These are phyloP conservation scores for Narcine bancroftii DNA, from an alignment of 2,113 vertebrate genomes.

Conservation along the genomic window DNA sequence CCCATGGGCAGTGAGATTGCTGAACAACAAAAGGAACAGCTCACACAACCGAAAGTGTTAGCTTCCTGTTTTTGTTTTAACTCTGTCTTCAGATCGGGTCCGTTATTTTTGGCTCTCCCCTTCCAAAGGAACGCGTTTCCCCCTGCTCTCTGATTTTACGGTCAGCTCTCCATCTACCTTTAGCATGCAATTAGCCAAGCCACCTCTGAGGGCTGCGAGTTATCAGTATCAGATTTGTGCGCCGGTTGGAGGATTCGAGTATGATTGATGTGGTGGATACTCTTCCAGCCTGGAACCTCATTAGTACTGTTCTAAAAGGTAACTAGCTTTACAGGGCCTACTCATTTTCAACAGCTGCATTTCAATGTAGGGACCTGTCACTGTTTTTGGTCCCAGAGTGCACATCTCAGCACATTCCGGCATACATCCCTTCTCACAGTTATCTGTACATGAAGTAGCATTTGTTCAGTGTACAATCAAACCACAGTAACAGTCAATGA, in stretches of 20 bases:
- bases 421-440: not conserved
- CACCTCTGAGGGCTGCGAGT: not conserved
- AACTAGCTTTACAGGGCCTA: not conserved
- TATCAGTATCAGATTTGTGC: not conserved
- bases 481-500: not conserved
- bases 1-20: too few relatives aligned
- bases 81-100: too few relatives aligned
- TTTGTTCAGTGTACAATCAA: not conserved
- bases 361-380: not conserved
- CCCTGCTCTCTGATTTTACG: too few relatives aligned
- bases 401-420: not conserved
- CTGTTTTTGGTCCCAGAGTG: not conserved
- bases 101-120: too few relatives aligned
- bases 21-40: too few relatives aligned
- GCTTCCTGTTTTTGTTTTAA: not conserved
- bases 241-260: not conserved
- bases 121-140: too few relatives aligned
- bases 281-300: not conserved
- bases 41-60: too few relatives aligned
- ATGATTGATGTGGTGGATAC: not conserved
- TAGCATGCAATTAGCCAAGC: not conserved
- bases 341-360: not conserved
- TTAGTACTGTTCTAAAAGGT: not conserved
- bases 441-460: not conserved
- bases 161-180: not conserved